Percentiles rank a stretch among this genome's conserved stretches.
phyloP scores from a whole-genome alignment of 2,113 vertebrate species.

The Strix uralensis region DNA sequence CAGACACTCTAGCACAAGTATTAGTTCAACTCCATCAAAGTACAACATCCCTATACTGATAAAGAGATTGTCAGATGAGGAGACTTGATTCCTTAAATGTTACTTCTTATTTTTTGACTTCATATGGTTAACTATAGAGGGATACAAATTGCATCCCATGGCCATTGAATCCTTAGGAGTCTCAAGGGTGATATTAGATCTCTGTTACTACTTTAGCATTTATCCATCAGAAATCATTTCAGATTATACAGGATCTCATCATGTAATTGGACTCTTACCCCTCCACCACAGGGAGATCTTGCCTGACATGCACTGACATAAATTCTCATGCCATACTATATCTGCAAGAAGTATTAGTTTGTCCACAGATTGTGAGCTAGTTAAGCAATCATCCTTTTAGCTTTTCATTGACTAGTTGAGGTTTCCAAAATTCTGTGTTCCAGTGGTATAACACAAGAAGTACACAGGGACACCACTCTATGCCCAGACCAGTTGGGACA shows the following conservation, averaged over 20 bases:
- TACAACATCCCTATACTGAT: neutral
- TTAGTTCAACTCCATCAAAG: neutral
- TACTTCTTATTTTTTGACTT: neutral
- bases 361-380: neutral
- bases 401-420: neutral
- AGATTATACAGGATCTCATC: neutral
- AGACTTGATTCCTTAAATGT: neutral
- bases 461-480: neutral
- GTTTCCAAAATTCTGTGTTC: neutral
- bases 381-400: neutral
- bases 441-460: neutral
- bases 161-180: neutral
- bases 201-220: neutral
- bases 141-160: neutral
- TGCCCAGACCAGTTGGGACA: neutral
- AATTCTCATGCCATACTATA: neutral
- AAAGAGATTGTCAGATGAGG: neutral
- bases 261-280: neutral
- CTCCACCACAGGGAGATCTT: neutral
- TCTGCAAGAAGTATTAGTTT: neutral
- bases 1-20: neutral
- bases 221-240: neutral
- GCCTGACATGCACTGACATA: neutral
- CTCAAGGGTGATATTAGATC: neutral
- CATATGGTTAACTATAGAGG: neutral